phyloP scores from a whole-genome alignment of 2,888 invertebrate genomes.

The Euphydryas editha region DNA sequence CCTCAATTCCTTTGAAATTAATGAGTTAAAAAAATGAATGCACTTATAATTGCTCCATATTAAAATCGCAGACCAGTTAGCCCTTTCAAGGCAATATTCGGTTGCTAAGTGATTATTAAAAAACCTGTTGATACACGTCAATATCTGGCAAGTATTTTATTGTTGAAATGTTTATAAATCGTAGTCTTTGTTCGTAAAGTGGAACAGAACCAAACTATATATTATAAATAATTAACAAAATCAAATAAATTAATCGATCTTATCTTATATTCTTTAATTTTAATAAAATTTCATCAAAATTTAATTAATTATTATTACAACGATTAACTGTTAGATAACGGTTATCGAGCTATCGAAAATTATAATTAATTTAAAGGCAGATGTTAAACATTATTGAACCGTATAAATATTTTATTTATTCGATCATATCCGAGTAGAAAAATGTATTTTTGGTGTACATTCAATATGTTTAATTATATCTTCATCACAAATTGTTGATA shows the following conservation, averaged over 20 bases:
- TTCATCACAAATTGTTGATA: too few relatives aligned
- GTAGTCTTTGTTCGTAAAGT: slow-evolving; percentile 12
- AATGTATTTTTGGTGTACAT: too few relatives aligned
- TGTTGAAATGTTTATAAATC: slow-evolving; percentile 23
- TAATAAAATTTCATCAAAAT: background rate
- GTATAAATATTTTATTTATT: too few relatives aligned
- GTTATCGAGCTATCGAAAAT: too few relatives aligned
- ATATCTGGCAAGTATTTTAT: slow-evolving; percentile 25
- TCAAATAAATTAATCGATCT: background rate
- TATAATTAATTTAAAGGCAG: too few relatives aligned
- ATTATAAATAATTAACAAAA: background rate
- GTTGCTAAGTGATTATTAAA: slow-evolving; percentile 46
- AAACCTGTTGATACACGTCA: slow-evolving; percentile 13
- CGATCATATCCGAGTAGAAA: too few relatives aligned
- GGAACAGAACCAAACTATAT: background rate
- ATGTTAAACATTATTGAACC: too few relatives aligned
- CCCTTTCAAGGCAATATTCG: slow-evolving; percentile 58
- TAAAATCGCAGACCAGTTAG: slow-evolving; percentile 54
- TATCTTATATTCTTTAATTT: background rate
- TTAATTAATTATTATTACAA: too few relatives aligned
- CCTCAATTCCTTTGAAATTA: slow-evolving; percentile 28
- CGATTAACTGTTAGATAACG: too few relatives aligned
- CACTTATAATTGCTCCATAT: slow-evolving; percentile 59
- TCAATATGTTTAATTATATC: too few relatives aligned
- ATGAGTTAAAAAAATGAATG: slow-evolving; percentile 29